A percentile compares a stretch with the other conserved stretches of the same genome.
Evolutionary conservation across 2,797 vertebrate species (phyloP).

Genomic region (Leptodactylus fallax): DNA sequence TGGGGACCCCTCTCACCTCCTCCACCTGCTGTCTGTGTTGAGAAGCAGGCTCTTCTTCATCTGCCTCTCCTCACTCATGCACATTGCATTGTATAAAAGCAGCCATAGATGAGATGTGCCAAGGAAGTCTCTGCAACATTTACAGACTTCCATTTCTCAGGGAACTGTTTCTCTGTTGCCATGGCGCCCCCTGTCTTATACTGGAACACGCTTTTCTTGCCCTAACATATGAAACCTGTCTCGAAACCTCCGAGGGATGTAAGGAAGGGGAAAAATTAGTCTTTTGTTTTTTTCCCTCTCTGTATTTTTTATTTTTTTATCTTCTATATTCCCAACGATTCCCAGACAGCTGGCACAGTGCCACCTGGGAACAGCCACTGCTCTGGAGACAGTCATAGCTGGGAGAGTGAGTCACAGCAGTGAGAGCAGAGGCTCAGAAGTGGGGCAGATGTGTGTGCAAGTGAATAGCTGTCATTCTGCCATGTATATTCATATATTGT

Average conservation of each 20-base stretch:
- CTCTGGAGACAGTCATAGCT: slow-evolving; percentile 22
- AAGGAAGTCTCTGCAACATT: slow-evolving; percentile 41
- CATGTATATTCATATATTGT: neutral
- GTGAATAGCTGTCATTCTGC: neutral
- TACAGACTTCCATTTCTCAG: slow-evolving; percentile 66
- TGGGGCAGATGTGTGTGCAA: slow-evolving; percentile 27
- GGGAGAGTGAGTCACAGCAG: slow-evolving; percentile 40
- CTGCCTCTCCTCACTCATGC: neutral
- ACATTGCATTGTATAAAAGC: slow-evolving; percentile 63
- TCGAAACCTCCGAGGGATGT: neutral
- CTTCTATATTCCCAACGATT: neutral
- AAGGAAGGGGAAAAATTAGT: neutral
- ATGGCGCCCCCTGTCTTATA: slow-evolving; percentile 80
- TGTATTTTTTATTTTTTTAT: neutral
- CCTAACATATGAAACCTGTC: slow-evolving; percentile 61
- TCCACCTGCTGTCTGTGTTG: neutral
- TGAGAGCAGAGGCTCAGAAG: slow-evolving; percentile 22
- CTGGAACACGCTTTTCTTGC: slow-evolving; percentile 75
- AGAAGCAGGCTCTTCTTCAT: no score
- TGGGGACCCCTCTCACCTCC: slow-evolving; percentile 16
- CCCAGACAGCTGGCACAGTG: slow-evolving; percentile 42
- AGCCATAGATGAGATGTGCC: slow-evolving; percentile 50
- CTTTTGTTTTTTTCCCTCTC: no score
- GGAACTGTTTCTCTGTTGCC: slow-evolving; percentile 77
- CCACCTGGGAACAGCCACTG: slow-evolving; percentile 28